Conservation (phyloP, 2,888 invertebrate species). For the Sceliomorpha sp. region DNA sequence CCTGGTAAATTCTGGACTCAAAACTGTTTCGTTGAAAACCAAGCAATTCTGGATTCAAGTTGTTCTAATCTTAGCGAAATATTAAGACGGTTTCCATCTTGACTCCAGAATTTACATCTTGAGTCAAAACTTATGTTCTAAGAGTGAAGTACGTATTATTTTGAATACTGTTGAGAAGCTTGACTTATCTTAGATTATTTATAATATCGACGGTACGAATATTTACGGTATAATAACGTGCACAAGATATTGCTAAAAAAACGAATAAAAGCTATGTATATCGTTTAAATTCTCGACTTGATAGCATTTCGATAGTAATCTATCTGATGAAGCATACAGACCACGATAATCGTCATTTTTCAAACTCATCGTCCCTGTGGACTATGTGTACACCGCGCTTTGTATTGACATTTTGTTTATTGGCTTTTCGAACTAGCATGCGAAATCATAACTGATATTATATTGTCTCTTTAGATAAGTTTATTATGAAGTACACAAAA, state of each 20-base stretch:
- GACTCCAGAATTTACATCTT: no score
- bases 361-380: slow-evolving; percentile 25
- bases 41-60: no score
- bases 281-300: slow-evolving; percentile 33
- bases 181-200: slow-evolving; percentile 14
- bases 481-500: no score
- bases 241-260: slow-evolving; percentile 19
- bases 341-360: slow-evolving; percentile 28
- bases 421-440: not conserved
- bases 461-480: no score
- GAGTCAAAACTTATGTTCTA: no score
- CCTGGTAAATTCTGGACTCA: no score
- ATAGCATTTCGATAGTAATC: slow-evolving; percentile 37
- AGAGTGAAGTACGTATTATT: no score
- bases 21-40: no score
- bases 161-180: no score
- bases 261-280: slow-evolving; percentile 23
- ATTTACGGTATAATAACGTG: slow-evolving; percentile 10
- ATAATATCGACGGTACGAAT: slow-evolving; percentile 16
- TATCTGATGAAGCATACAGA: slow-evolving; percentile 27
- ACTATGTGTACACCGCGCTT: slow-evolving; percentile 15
- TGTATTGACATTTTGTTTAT: slow-evolving; percentile 23
- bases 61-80: no score
- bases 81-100: no score
- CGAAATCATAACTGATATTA: no score